Conservation (phyloP, 2,797 vertebrate genomes). For the Clarias platycephalus region DNA sequence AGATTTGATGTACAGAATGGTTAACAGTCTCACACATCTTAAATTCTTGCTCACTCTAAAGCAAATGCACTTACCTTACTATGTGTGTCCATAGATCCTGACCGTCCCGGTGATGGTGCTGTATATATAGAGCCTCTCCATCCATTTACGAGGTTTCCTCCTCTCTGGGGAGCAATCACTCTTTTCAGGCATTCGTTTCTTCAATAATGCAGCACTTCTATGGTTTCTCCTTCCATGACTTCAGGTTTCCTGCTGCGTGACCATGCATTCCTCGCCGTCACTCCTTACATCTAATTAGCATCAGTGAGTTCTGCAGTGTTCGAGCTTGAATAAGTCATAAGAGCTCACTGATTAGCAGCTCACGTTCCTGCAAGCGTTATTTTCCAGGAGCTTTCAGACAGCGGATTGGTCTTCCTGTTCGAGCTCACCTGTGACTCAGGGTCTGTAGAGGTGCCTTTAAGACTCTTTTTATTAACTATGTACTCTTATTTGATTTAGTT, state of each 20-base stretch:
- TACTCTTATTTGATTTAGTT: not conserved
- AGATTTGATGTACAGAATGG: not conserved
- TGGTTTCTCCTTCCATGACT: conserved; percentile 63
- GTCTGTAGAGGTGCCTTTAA: not conserved
- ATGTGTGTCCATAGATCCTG: not conserved
- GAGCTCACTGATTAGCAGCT: conserved; percentile 4
- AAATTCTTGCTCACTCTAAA: not conserved
- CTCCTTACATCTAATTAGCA: conserved; percentile 51
- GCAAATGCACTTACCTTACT: not conserved
- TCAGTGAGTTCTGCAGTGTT: conserved; percentile 33
- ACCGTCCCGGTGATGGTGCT: not conserved
- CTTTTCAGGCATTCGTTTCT: conserved; percentile 41
- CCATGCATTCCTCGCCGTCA: conserved; percentile 8
- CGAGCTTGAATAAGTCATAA: conserved; percentile 54
- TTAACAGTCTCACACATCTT: not conserved
- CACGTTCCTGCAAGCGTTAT: not conserved
- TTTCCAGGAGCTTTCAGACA: conserved; percentile 5
- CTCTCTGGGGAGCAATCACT: conserved; percentile 18
- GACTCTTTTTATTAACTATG: not conserved
- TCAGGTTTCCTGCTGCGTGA: conserved; percentile 48
- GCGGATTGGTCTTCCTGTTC: not conserved
- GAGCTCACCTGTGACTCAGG: not conserved
- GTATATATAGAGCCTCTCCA: not conserved
- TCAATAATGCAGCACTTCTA: conserved; percentile 58
- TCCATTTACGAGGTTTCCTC: not conserved